Evolutionary conservation across 2,888 invertebrate species (phyloP).

Genomic region (Norana najaformis): DNA sequence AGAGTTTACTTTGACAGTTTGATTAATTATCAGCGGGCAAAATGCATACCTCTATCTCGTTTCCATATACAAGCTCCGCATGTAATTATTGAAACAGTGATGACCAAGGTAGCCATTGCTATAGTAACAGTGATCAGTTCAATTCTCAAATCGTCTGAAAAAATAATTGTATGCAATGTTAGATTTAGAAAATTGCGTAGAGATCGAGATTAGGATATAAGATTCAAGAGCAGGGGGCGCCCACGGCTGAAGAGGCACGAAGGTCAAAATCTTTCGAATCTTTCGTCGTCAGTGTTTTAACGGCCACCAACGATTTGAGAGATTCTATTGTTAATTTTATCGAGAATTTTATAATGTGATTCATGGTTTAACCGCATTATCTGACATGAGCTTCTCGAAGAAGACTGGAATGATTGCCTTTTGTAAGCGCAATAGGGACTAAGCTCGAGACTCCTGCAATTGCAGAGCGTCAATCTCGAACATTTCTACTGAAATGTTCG

Average conservation of each 20-base stretch:
- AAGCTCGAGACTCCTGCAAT: too few species aligned
- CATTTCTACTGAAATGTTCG: too few species aligned
- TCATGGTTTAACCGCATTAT: too few species aligned
- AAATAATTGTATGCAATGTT: too few species aligned
- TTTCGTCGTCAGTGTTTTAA: neutral
- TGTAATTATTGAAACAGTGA: neutral
- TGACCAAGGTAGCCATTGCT: neutral
- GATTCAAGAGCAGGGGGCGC: neutral
- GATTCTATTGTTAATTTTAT: too few species aligned
- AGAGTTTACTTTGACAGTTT: neutral
- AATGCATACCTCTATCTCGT: neutral
- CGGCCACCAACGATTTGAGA: too few species aligned
- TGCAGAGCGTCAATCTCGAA: too few species aligned
- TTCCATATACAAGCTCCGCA: neutral
- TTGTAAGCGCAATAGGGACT: too few species aligned
- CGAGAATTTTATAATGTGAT: too few species aligned
- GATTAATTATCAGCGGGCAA: neutral
- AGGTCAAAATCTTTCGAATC: neutral
- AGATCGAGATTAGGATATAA: neutral
- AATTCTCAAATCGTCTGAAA: neutral
- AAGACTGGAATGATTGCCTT: too few species aligned
- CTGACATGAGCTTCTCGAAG: too few species aligned
- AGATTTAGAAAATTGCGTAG: too few species aligned
- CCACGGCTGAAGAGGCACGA: neutral
- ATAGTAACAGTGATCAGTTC: neutral